Evolutionary conservation across 1,140 invertebrate species (phyloP), one percentile per base, ranked within the genome.

Genomic region (Mactra quadrangularis): DNA sequence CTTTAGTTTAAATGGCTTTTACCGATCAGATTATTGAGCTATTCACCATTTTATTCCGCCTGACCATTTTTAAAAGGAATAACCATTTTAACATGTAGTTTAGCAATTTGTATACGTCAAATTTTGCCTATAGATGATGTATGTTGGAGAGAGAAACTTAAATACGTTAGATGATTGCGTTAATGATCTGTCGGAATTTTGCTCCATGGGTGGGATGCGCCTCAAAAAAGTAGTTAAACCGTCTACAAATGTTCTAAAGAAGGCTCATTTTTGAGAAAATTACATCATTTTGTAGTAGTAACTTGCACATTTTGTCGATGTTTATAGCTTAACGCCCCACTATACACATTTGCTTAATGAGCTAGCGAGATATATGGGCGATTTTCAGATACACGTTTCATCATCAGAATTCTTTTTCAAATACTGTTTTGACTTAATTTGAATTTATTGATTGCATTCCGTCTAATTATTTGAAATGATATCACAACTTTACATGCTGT

Each of bases 41-140:
- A n/a, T 7, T 41, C 38, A 41, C 6, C 38, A 6, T 1, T 68
- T 68, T 68, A 68, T 68, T 68, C 74, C 59, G 59, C 41, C 55
- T 41, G 29, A 50, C 45, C 74, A 76, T 76, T 60, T 35, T 33
- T 41, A n/a, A 60, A 60, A 76, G 33, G 59, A 76, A 76, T 41
- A 27, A 76, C 55, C 41, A 38, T 62, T 76, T 76, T 55, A 52
- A 60, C 77, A 81, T 81, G 70, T 68, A 81, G 38, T 71, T 59
- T 59, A 59, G 64, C 55, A 81, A 81, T 81, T 81, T 81, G 66
- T 71, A 55, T 50, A 50, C 53, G 66, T 81, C 77, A 81, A 81
- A 59, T 57, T 59, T 81, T n/a, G n/a, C 64, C 38, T 59, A 52
- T 53, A 25, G n/a, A 59, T 70, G 66, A 71, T 71, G 27, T 47